Conservation (phyloP, 2,888 invertebrate species). For the Lumbricus terrestris region DNA sequence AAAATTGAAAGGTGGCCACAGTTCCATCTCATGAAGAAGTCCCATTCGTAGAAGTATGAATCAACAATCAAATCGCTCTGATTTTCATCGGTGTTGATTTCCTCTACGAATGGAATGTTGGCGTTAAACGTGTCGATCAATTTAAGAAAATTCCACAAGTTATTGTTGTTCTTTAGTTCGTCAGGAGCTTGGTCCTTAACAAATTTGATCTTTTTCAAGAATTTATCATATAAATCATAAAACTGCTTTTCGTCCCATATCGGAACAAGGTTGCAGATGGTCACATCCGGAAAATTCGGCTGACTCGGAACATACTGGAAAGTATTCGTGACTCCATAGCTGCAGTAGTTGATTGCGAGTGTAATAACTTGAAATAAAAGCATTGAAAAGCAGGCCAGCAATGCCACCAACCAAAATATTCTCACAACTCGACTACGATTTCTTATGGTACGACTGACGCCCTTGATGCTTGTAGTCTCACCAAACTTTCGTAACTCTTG, state of each 20-base stretch:
- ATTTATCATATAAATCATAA: background rate
- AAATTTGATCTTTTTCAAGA: background rate
- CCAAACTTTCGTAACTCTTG: background rate
- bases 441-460: background rate
- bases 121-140: background rate
- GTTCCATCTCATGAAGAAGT: background rate
- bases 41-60: background rate
- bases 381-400: background rate
- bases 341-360: background rate
- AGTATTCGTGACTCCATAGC: background rate
- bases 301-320: background rate
- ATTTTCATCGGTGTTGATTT: background rate
- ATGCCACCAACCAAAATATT: background rate
- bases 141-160: background rate
- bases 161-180: background rate
- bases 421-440: background rate
- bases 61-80: background rate
- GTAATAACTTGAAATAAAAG: background rate
- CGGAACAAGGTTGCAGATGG: background rate
- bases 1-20: background rate
- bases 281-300: background rate
- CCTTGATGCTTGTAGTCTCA: background rate
- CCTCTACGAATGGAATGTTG: background rate
- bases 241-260: background rate
- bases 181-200: background rate